Base-by-base conservation (phyloP, 92 coral and sea anemone genomes). In the Porites cylindrica region DNA sequence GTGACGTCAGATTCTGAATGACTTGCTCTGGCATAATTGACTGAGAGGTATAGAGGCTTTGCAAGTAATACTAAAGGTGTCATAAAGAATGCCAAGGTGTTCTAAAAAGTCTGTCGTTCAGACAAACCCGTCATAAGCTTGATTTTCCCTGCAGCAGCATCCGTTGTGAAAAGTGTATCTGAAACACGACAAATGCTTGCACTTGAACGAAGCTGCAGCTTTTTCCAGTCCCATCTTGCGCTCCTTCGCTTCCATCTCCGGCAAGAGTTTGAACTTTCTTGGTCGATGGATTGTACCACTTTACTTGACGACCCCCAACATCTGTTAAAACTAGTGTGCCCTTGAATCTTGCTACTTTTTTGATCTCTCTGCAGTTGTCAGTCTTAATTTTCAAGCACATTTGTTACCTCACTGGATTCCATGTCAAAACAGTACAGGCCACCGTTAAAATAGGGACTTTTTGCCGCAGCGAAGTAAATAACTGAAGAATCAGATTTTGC, bases 181-280 rank as follows among this genome's bases (percentile, higher is more conserved):
- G 58, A 52, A 52, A 52, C 58, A 52, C 58, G 7, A 52, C 58
- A 52, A 52, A 52, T 52, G 58, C 58, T 10, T 52, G 58, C 58
- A 52, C 58, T 52, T 52, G 58, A 79, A 63, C 19, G 17, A 76
- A 53, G 53, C 51, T 10, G 32, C 65, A 29, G 9, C 10, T 38
- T 12, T 43, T 20, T 38, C 16, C 74, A 24, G 93, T 81, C 24
- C 90, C 90, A 75, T 90, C 88, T 62, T 74, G 90, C 56, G 20
- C 62, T 64, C 81, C 83, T 79, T 86, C 88, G 43, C 79, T 21
- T 1, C 93, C 93, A 82, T 77, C 82, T 62, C 90, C 88, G 18
- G 86, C 83, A 68, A 90, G 82, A 75, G 75, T 72, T 20, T 52
- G 50, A 51, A 82, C 92, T 32, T 79, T 17, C 78, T 82, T 88